A percentile compares a stretch with the other conserved stretches of the same genome.
Conservation (phyloP, 1,140 invertebrate genomes). For the Zaprionus nigranus region DNA sequence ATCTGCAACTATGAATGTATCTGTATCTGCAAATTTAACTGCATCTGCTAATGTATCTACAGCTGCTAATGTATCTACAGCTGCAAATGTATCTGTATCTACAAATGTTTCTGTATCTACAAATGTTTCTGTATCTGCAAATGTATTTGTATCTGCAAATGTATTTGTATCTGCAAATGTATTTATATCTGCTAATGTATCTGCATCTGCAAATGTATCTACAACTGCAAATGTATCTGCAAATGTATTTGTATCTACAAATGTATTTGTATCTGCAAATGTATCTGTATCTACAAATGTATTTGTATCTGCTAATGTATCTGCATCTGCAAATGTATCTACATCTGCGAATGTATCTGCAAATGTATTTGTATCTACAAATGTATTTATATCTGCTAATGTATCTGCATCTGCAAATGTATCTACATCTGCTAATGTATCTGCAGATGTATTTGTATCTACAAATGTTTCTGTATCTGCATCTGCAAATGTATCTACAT, state of each 20-base stretch:
- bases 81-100: background rate
- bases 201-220: background rate
- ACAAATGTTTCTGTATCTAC: background rate
- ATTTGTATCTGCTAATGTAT: background rate
- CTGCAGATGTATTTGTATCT: background rate
- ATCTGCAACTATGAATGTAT: no score
- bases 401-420: no score
- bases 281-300: background rate
- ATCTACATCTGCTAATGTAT: no score
- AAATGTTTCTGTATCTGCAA: background rate
- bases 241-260: background rate
- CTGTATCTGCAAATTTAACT: no score
- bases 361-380: background rate
- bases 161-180: background rate
- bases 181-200: background rate
- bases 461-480: background rate
- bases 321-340: background rate
- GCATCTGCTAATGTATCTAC: no score
- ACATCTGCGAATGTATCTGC: no score
- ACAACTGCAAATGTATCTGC: background rate
- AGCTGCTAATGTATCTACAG: no score
- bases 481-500: background rate
- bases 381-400: background rate
- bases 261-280: background rate
- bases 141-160: background rate